Conservation (phyloP, 1,140 invertebrate species). For the Portunus trituberculatus region DNA sequence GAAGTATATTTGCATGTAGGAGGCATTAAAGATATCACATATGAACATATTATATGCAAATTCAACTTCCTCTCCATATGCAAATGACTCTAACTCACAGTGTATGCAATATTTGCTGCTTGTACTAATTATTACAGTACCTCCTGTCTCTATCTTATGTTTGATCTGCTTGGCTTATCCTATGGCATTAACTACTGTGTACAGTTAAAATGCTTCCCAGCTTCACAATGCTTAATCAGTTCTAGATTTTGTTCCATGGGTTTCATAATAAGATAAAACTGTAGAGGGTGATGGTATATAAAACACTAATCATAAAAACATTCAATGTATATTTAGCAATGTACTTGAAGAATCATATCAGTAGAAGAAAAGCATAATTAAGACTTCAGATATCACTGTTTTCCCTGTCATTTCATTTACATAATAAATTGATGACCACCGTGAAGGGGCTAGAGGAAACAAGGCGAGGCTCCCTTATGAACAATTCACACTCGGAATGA, state of each 20-base stretch:
- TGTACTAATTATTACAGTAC: background rate
- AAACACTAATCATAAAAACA: background rate
- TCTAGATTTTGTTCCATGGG: background rate
- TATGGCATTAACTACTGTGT: background rate
- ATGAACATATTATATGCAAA: background rate
- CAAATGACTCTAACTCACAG: background rate
- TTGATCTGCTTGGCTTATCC: background rate
- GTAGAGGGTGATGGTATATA: background rate
- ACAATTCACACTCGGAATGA: too few relatives aligned
- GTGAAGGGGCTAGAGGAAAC: too few relatives aligned
- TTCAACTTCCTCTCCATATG: background rate
- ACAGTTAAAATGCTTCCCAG: slow-evolving; percentile 9
- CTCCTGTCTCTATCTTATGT: background rate
- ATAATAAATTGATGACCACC: too few relatives aligned
- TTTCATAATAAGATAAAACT: background rate
- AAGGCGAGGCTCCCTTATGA: too few relatives aligned
- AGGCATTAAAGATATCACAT: background rate
- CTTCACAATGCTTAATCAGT: background rate
- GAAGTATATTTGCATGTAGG: background rate
- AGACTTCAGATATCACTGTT: too few relatives aligned
- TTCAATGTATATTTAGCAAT: too few relatives aligned
- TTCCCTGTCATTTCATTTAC: too few relatives aligned
- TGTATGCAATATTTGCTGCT: background rate
- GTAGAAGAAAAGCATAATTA: too few relatives aligned
- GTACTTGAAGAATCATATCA: too few relatives aligned